Conservation (phyloP, 2,113 vertebrate species). For the Triplophysa siluroides region DNA sequence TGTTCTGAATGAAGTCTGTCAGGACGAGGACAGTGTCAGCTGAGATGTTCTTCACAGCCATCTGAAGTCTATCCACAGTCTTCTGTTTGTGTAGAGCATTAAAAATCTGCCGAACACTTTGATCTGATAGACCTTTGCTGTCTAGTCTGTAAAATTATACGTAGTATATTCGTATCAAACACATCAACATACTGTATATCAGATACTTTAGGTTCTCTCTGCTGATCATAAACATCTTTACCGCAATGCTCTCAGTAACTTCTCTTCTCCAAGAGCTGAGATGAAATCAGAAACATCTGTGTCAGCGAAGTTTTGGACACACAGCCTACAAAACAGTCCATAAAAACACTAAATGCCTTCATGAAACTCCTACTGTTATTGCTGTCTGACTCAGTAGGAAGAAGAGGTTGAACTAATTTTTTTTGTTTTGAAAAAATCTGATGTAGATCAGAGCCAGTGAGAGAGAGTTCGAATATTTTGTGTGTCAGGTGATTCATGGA, state of each 20-base stretch:
- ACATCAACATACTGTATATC: not conserved
- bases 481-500: no score
- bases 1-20: slow-evolving; percentile 5
- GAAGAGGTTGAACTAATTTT: no score
- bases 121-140: slow-evolving; percentile 9
- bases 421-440: no score
- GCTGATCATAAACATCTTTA: not conserved
- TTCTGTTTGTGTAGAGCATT: slow-evolving; percentile 17
- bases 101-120: slow-evolving; percentile 24
- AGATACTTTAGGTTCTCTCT: no score
- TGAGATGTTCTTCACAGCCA: slow-evolving; percentile 23
- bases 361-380: no score
- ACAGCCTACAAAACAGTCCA: not conserved
- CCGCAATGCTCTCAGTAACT: slow-evolving; percentile 16
- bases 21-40: not conserved
- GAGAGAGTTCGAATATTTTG: no score
- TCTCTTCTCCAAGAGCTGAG: slow-evolving; percentile 41
- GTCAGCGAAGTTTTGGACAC: slow-evolving; percentile 18
- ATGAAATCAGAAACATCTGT: slow-evolving; percentile 23
- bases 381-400: no score
- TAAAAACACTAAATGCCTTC: not conserved
- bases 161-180: not conserved
- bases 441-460: no score
- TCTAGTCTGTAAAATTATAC: slow-evolving; percentile 7
- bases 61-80: slow-evolving; percentile 5